phyloP scores from a whole-genome alignment of 2,888 invertebrate species.

The Aethes cnicana region DNA sequence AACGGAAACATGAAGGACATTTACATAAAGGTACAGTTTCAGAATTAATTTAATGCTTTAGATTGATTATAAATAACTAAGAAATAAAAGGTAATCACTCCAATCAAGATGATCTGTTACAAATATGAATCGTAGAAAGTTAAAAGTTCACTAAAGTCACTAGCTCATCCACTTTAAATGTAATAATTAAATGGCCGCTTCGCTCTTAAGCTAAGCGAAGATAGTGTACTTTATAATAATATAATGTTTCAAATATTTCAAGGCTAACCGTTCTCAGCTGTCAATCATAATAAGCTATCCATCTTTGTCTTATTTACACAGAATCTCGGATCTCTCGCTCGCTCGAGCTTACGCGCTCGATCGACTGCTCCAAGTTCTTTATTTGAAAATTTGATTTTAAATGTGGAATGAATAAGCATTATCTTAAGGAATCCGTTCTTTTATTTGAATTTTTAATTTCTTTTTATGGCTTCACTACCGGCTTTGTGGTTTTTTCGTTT shows the following conservation, averaged over 20 bases:
- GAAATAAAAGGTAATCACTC: slow-evolving; percentile 9
- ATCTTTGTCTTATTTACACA: slow-evolving; percentile 65
- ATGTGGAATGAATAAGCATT: slow-evolving; percentile 83
- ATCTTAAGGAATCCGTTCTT: slow-evolving; percentile 79
- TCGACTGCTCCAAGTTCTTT: slow-evolving; percentile 76
- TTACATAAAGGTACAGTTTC: not conserved
- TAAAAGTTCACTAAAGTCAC: slow-evolving; percentile 30
- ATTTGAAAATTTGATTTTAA: slow-evolving; percentile 82
- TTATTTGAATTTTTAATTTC: slow-evolving; percentile 80
- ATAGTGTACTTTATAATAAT: slow-evolving; percentile 82
- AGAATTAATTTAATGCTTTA: not conserved
- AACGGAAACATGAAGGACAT: slow-evolving; percentile 2
- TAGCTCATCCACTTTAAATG: slow-evolving; percentile 31
- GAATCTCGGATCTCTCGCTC: slow-evolving; percentile 54
- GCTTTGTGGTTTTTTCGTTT: slow-evolving; percentile 64
- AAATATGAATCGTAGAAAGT: slow-evolving; percentile 27
- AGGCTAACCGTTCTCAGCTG: slow-evolving; percentile 83
- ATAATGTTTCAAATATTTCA: slow-evolving; percentile 83
- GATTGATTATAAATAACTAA: slow-evolving; percentile 5
- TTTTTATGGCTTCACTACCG: slow-evolving; percentile 73
- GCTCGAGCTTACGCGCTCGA: slow-evolving; percentile 62
- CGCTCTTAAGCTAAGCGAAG: slow-evolving; percentile 65
- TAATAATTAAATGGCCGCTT: slow-evolving; percentile 55
- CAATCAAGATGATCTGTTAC: slow-evolving; percentile 17
- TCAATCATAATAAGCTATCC: slow-evolving; percentile 81